Base-by-base conservation (phyloP, 2,888 invertebrate genomes). In the Macrophya alboannulata region DNA sequence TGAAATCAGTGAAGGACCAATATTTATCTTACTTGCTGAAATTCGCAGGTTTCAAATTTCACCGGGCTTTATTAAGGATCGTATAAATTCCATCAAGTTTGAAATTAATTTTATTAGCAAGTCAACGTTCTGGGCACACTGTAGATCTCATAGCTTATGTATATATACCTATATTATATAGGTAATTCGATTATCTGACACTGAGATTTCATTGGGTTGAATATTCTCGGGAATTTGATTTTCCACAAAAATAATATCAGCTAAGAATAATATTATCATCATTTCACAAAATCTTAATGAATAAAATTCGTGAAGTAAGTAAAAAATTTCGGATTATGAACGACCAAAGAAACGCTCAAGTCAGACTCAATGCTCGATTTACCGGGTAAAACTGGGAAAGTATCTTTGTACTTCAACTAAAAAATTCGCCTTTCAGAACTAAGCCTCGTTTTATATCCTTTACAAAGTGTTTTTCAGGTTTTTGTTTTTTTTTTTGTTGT, bases 321-420 rank as follows among this genome's bases (percentile, higher is more conserved):
- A 25, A 31, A 31, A 55, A 51, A 77, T 17, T 77, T 77, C 55
- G 31, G 31, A 77, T 17, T 55, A 15, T 25, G n/a, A 51, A 77
- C 15, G 55, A 55, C 55, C 77, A 77, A 77, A 77, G 77, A 51
- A 43, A 51, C 1, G 76, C 37, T 48, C 48, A 77, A 45, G 17
- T 17, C 77, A 77, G 77, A 77, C 31, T 48, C 51, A 77, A 55
- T 55, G 55, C 77, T 77, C 77, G 55, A 77, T 77, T 77, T 55
- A 77, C 37, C 48, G 12, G 37, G 55, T 31, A 51, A 77, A 51
- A 21, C 21, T n/a, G 31, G 51, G 9, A n/a, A 31, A 45, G 21
- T n/a, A 45, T 40, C 43, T 72, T 45, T 72, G 43, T 74, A 25
- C 10, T 45, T 15, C 4, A 15, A 74, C 21, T 6, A 45, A 21